Evolutionary conservation across 2,113 vertebrate genomes (phyloP), one percentile per base, ranked within the genome.

Genomic region (Sander vitreus): DNA sequence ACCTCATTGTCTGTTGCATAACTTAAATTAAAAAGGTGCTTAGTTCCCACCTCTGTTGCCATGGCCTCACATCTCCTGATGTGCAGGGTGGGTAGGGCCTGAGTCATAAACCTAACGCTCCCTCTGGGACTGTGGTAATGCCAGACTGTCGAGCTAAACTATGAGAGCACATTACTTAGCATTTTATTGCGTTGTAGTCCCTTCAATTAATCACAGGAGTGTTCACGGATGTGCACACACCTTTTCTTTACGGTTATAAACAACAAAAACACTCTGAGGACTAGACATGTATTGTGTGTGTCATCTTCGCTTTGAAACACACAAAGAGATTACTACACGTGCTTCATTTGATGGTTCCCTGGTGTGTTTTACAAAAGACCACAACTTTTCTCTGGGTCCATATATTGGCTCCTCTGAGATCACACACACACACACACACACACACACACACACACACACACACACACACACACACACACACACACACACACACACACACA

Each of bases 101-200:
- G 87, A 86, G 88, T 91, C 86, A 84, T 93, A 91, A 91, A 89
- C 70, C 82, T 77, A 89, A 86, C 58, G 33, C 78, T 89, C 85
- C 92, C 89, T 85, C 82, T 16, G 86, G 91, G 90, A 87, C 90
- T 68, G 59, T 45, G 72, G 77, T 23, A 21, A 74, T 90, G 85
- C 83, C 88, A 93, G 84, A 90, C 81, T 80, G 78, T 85, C 50
- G 72, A 85, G 90, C 89, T 81, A 82, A 91, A 85, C 86, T 82
- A 76, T 59, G 84, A 85, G 85, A 85, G 80, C 85, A 89, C 88
- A 89, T 92, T 92, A 92, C 93, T 93, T 92, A 94, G 85, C 65
- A 66, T 86, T 94, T 93, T 93, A 94, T 87, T 73, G 88, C 81
- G 73, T 59, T 70, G 83, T 84, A 79, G 88, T 84, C 87, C 79